Evolutionary conservation across 2,113 vertebrate genomes (phyloP).

Genomic region (Mobula birostris): DNA sequence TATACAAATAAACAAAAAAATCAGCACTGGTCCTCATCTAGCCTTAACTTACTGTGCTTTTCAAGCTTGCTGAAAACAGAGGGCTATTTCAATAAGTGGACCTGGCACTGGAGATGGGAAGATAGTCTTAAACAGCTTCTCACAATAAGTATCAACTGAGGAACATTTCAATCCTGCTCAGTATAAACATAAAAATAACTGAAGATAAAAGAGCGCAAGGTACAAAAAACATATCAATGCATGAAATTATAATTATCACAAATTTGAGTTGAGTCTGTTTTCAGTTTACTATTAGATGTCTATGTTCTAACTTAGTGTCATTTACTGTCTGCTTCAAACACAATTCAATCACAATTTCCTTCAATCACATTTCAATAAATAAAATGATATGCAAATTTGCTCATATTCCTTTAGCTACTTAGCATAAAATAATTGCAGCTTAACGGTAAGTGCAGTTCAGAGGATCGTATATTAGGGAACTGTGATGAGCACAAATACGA

Average conservation of each 20-base stretch:
- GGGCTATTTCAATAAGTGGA: not conserved
- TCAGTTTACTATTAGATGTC: not conserved
- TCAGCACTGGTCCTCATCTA: not conserved
- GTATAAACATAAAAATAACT: not conserved
- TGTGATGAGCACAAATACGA: not conserved
- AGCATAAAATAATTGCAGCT: conserved; percentile 14
- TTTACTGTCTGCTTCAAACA: not conserved
- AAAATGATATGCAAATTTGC: not conserved
- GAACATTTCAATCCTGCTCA: not conserved
- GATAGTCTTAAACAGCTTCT: not conserved
- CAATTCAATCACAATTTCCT: not conserved
- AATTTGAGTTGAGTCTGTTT: not conserved
- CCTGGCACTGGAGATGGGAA: not conserved
- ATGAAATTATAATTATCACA: not conserved
- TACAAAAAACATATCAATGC: not conserved
- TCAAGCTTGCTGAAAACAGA: not conserved
- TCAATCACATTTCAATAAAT: not conserved
- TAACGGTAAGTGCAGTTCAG: not conserved
- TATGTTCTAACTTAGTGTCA: not conserved
- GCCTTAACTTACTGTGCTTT: not conserved
- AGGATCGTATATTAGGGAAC: not conserved
- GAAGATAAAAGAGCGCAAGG: not conserved
- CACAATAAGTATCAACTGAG: not conserved
- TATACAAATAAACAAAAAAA: no score
- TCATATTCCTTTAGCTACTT: not conserved